Evolutionary conservation across 2,888 invertebrate genomes (phyloP).

Genomic region (Sminthurinus aureus): DNA sequence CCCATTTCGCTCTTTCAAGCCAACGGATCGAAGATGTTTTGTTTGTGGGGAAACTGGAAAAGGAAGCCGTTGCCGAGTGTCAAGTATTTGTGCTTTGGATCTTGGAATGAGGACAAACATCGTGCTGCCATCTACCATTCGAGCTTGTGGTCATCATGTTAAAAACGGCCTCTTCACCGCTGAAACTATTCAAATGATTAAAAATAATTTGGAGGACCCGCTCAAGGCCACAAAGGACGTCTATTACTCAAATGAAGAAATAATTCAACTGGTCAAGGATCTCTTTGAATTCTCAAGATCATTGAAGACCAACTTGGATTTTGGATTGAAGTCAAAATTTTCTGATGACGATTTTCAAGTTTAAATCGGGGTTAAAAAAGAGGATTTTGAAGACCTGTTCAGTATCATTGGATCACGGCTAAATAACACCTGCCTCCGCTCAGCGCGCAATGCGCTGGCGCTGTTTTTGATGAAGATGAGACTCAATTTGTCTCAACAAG

Average conservation of each 20-base stretch:
- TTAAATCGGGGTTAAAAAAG: not conserved
- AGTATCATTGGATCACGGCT: not conserved
- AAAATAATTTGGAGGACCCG: too few relatives aligned
- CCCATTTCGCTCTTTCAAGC: not conserved
- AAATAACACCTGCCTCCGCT: slow-evolving; percentile 5
- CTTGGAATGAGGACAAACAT: not conserved
- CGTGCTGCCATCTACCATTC: not conserved
- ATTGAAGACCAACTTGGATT: not conserved
- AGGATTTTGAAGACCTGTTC: not conserved
- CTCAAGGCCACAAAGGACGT: too few relatives aligned
- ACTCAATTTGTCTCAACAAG: slow-evolving; percentile 32
- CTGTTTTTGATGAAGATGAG: slow-evolving; percentile 43
- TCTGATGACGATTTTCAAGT: not conserved
- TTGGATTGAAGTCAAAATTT: not conserved
- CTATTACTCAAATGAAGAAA: not conserved
- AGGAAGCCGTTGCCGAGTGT: not conserved
- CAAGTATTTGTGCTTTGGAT: not conserved
- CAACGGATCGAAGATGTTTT: not conserved
- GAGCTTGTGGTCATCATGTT: not conserved
- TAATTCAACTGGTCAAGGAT: not conserved
- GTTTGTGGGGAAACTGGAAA: not conserved
- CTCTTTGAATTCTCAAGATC: not conserved
- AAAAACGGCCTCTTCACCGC: not conserved
- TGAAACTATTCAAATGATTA: not conserved
- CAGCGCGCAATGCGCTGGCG: slow-evolving; percentile 31